Evolutionary conservation across 2,113 vertebrate genomes (phyloP).

Genomic region (Callaeas wilsoni): DNA sequence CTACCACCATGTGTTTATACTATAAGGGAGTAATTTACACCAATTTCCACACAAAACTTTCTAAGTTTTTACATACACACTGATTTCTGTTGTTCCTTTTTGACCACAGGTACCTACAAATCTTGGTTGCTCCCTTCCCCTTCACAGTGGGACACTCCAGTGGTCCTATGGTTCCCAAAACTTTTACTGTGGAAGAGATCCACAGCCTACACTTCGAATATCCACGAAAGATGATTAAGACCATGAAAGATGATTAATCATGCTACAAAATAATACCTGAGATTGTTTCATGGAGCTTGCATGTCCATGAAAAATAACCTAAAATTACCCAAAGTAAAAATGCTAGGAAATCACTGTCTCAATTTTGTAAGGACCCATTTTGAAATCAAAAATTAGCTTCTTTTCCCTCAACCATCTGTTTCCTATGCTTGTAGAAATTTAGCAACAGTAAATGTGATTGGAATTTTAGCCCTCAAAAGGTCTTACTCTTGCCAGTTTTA

Average conservation of each 20-base stretch:
- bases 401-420: not conserved
- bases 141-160: not conserved
- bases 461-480: not conserved
- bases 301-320: not conserved
- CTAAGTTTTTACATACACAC: rapidly evolving
- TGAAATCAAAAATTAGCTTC: not conserved
- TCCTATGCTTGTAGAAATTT: not conserved
- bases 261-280: not conserved
- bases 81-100: not conserved
- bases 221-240: not conserved
- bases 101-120: not conserved
- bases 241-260: not conserved
- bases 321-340: not conserved
- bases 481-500: not conserved
- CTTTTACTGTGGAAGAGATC: not conserved
- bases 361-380: not conserved
- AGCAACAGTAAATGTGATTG: not conserved
- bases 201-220: not conserved
- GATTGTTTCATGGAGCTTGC: not conserved
- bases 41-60: not conserved
- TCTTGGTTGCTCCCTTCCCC: not conserved
- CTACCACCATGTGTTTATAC: not conserved
- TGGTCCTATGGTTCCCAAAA: not conserved
- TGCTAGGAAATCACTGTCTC: not conserved
- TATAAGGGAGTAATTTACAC: not conserved